phyloP scores from a whole-genome alignment of 2,113 vertebrate genomes.

The Chroicocephalus ridibundus region DNA sequence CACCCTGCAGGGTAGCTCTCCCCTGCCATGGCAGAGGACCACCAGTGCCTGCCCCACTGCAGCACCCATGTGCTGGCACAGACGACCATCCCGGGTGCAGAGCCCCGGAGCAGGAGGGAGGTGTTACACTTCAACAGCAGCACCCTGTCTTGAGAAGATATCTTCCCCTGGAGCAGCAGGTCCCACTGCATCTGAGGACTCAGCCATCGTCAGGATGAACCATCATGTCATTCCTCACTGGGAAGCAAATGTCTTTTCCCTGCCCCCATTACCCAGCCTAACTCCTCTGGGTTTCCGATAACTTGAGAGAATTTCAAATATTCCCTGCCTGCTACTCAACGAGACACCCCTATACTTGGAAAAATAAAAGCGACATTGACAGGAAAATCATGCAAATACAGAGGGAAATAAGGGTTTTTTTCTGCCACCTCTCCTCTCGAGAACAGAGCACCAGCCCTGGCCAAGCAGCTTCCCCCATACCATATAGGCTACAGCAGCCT shows the following conservation, averaged over 20 bases:
- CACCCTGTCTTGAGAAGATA: background rate
- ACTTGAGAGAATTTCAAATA: background rate
- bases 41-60: background rate
- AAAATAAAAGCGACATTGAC: background rate
- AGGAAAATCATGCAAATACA: background rate
- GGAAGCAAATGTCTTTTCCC: background rate
- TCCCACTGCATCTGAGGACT: background rate
- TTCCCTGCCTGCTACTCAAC: fast-evolving
- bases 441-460: background rate
- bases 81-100: fast-evolving
- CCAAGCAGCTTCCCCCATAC: background rate
- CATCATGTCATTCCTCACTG: background rate
- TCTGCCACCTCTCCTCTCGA: background rate
- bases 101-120: background rate
- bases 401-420: background rate
- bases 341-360: background rate
- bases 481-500: background rate
- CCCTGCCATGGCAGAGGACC: background rate
- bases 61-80: fast-evolving
- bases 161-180: background rate
- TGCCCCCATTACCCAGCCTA: background rate
- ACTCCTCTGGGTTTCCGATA: background rate
- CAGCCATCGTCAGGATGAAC: background rate
- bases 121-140: background rate
- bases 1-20: background rate